phyloP scores from a whole-genome alignment of 2,113 vertebrate species.

The Cichladusa arquata region DNA sequence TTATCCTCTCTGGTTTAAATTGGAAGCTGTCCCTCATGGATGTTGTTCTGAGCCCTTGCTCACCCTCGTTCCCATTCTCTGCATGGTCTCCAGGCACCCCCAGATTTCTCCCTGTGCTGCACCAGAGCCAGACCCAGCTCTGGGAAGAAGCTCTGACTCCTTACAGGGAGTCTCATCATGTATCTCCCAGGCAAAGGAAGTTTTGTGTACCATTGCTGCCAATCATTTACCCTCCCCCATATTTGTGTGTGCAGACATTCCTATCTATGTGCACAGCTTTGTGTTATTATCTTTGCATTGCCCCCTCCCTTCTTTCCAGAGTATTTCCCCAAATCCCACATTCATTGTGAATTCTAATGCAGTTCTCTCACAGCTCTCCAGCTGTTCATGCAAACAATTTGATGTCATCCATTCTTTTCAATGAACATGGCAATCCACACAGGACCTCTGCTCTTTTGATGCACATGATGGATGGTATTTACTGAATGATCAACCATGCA shows the following conservation, averaged over 20 bases:
- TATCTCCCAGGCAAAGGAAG: neutral
- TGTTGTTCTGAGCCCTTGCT: neutral
- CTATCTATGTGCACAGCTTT: rapidly evolving
- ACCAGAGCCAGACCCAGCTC: neutral
- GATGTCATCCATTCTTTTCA: neutral
- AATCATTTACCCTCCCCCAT: rapidly evolving
- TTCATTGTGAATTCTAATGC: neutral
- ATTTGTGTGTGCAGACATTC: neutral
- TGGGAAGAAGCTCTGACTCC: neutral
- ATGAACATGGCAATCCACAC: neutral
- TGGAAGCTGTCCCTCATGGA: neutral
- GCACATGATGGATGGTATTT: neutral
- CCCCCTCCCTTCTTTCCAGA: neutral
- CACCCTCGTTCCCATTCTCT: neutral
- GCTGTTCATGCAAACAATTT: neutral
- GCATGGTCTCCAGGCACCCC: neutral
- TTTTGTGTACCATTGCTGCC: neutral
- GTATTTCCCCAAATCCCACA: neutral
- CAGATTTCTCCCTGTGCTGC: neutral
- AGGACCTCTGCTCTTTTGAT: neutral
- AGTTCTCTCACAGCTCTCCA: neutral
- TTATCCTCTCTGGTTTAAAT: neutral
- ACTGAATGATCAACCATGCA: neutral
- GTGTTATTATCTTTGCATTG: neutral
- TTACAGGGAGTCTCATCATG: rapidly evolving